Conservation (phyloP, 37 sponge, comb jelly and placozoan genomes). For the Tethya wilhelma region DNA sequence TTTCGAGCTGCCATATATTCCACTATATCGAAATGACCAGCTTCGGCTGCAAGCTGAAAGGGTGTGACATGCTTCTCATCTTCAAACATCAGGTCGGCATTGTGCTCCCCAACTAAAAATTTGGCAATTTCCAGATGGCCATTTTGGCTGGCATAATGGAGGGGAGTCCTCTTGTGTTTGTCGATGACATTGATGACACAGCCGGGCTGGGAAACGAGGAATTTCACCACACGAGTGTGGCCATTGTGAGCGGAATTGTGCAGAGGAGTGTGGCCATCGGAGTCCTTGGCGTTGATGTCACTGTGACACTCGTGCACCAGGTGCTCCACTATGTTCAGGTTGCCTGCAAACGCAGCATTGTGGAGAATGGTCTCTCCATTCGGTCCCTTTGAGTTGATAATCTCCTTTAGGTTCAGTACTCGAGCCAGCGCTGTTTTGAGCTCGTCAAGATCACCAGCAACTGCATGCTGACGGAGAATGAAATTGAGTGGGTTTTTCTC, state of each 20-base stretch:
- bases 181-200: neutral
- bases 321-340: conserved; percentile 37
- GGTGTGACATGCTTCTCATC: conserved; percentile 44
- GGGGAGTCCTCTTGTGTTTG: conserved; percentile 28
- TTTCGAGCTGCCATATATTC: conserved; percentile 14
- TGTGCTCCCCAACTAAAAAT: conserved; percentile 28
- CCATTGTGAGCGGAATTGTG: conserved; percentile 72
- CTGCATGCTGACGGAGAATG: conserved; percentile 15
- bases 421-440: conserved; percentile 9
- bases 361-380: conserved; percentile 50
- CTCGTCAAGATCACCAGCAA: conserved; percentile 28
- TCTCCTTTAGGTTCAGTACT: neutral
- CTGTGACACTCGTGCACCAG: conserved; percentile 38
- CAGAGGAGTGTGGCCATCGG: conserved; percentile 66
- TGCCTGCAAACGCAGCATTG: conserved; percentile 54
- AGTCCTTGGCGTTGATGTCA: conserved; percentile 44
- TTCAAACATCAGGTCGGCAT: conserved; percentile 7
- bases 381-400: conserved; percentile 20
- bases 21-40: conserved; percentile 14
- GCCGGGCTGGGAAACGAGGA: conserved; percentile 14
- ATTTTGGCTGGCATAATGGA: conserved; percentile 64
- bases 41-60: conserved; percentile 44
- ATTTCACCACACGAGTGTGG: conserved; percentile 11
- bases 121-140: conserved; percentile 50
- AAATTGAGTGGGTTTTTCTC: conserved; percentile 1